Conservation (phyloP, 2,888 invertebrate genomes). For the Melikaiella ostensackeni region DNA sequence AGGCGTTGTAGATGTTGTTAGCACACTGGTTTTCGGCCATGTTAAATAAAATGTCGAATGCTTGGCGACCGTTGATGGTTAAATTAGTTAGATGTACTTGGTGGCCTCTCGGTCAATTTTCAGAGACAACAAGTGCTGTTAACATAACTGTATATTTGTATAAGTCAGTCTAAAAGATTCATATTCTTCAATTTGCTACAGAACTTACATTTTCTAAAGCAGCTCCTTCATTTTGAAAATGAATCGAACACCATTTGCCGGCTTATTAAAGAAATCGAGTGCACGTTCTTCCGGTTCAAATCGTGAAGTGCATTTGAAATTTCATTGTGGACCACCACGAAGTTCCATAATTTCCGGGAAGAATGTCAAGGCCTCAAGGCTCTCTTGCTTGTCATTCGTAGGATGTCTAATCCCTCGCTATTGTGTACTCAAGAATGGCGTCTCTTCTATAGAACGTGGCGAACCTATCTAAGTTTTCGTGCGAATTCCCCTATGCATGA, state of each 20-base stretch:
- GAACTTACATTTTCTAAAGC: not conserved
- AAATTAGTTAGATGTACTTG: too few relatives aligned
- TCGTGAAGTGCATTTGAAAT: conserved; percentile 17
- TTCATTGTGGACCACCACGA: conserved; percentile 10
- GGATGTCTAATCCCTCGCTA: conserved; percentile 12
- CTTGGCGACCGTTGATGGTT: too few relatives aligned
- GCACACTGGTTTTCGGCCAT: too few relatives aligned
- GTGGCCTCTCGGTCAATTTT: too few relatives aligned
- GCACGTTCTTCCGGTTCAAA: not conserved
- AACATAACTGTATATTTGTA: conserved; percentile 56
- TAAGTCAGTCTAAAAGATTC: conserved; percentile 2
- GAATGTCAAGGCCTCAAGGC: conserved; percentile 16
- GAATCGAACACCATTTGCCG: not conserved
- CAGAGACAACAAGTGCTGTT: too few relatives aligned
- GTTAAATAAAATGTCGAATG: too few relatives aligned
- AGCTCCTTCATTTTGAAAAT: not conserved
- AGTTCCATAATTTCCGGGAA: conserved; percentile 14
- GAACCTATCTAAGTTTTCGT: conserved; percentile 41
- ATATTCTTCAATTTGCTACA: not conserved
- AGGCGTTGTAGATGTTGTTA: too few relatives aligned
- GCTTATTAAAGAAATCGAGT: not conserved
- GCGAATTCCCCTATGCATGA: conserved; percentile 51
- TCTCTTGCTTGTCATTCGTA: conserved; percentile 23
- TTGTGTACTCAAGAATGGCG: conserved; percentile 20
- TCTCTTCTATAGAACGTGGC: conserved; percentile 8